Evolutionary conservation across 1,140 invertebrate genomes (phyloP), one percentile per base, ranked within the genome.

Genomic region (Zaprionus tsacasi): DNA sequence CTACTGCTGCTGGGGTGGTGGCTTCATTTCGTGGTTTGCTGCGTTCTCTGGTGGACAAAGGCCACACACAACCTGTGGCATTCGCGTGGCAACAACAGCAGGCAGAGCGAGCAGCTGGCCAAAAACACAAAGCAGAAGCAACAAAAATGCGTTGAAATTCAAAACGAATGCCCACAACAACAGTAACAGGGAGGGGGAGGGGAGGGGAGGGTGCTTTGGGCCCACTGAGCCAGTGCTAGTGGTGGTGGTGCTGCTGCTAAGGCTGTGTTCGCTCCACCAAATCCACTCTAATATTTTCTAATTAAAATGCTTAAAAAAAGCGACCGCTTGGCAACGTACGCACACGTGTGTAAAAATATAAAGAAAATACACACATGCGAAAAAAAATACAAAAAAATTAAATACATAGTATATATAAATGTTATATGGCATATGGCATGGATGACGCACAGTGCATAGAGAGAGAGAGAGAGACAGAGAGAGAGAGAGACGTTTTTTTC

Each of bases 51-150:
- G n/a, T 50, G 45, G 45, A 25, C 45, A 50, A 50, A 50, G 45
- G 45, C 45, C 45, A n/a, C 48, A 45, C 54, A 58, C 61, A 65
- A 71, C 69, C 69, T 71, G 61, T 71, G 54, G 61, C 69, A 65
- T 71, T 70, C 50, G 59, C 55, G 40, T 68, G 65, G 54, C 65
- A 57, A 58, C 56, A 57, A 36, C 55, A 66, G 17, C 25, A 43
- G n/a, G 40, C n/a, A 6, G 27, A 30, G 27, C 6, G 27, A 30
- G 27, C 40, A 54, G 61, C 40, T 54, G 48, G n/a, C 50, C 35
- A 21, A 66, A 40, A 66, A 43, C 35, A 66, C 36, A 43, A 52
- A 12, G 40, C 40, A 45, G 40, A 45, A 45, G 40, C 40, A 15
- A n/a, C n/a, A 45, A 45, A 45, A 45, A 45, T 45, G 40, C 40